Evolutionary conservation across 2,113 vertebrate genomes (phyloP).

Genomic region (Ascaphus truei): DNA sequence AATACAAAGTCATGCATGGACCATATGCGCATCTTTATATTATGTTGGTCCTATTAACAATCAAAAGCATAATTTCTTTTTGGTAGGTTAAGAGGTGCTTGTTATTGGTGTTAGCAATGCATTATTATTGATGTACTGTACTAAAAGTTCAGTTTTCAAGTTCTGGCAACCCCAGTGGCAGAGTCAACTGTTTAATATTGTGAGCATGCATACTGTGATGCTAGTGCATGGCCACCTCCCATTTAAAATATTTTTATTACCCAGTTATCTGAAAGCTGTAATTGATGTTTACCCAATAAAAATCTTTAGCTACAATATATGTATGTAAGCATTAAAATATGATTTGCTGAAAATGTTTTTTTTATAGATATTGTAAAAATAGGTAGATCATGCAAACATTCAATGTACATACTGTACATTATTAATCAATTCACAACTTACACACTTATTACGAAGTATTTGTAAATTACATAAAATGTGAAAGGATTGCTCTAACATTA

Average conservation of each 20-base stretch:
- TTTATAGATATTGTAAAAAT: background rate
- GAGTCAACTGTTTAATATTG: slow-evolving; percentile 65
- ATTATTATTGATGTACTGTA: slow-evolving; percentile 67
- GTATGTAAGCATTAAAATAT: background rate
- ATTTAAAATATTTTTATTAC: slow-evolving; percentile 39
- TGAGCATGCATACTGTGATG: slow-evolving; percentile 71
- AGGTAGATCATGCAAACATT: slow-evolving; percentile 14
- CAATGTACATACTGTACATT: too few relatives aligned
- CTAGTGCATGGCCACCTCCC: slow-evolving; percentile 73
- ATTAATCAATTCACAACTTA: background rate
- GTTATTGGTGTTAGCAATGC: slow-evolving; percentile 76
- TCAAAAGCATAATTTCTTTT: slow-evolving; percentile 75
- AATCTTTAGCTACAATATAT: background rate
- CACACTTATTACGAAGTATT: background rate
- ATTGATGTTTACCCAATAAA: slow-evolving; percentile 12
- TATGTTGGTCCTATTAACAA: slow-evolving; percentile 58
- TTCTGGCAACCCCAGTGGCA: slow-evolving; percentile 55
- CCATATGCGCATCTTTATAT: slow-evolving; percentile 42
- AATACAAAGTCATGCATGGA: slow-evolving; percentile 59
- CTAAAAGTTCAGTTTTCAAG: slow-evolving; percentile 56
- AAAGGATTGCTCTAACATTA: background rate
- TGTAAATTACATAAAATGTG: background rate
- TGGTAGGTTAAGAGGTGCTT: slow-evolving; percentile 74
- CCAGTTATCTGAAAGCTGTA: background rate
- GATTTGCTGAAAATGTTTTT: slow-evolving; percentile 9